A percentile compares a stretch with the other conserved stretches of the same genome.
Conservation (phyloP, 2,113 vertebrate genomes). For the Centropus bengalensis region DNA sequence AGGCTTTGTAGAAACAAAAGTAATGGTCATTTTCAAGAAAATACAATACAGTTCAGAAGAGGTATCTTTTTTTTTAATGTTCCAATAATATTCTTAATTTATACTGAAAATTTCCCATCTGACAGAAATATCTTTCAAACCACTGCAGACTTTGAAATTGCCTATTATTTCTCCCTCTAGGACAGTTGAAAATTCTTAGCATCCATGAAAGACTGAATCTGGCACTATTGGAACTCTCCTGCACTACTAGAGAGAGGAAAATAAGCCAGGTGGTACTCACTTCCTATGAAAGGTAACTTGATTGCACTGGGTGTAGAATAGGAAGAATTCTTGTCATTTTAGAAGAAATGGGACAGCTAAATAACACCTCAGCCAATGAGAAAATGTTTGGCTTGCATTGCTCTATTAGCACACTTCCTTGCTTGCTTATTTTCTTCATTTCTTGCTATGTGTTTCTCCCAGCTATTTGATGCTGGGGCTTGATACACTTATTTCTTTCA, state of each 20-base stretch:
- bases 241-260: neutral
- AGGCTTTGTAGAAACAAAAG: neutral
- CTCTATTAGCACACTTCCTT: neutral
- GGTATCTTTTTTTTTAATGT: neutral
- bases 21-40: neutral
- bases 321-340: neutral
- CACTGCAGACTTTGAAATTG: neutral
- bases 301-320: neutral
- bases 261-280: neutral
- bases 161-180: neutral
- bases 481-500: neutral
- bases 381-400: neutral
- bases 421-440: neutral
- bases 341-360: neutral
- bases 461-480: neutral
- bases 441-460: neutral
- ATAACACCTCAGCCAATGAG: neutral
- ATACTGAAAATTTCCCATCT: neutral
- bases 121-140: neutral
- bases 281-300: neutral
- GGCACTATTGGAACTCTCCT: neutral
- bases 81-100: slow-evolving; percentile 1
- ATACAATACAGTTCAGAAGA: neutral
- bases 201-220: neutral
- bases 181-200: neutral